Percentiles rank a stretch among this genome's conserved stretches.
Evolutionary conservation across 2,113 vertebrate species (phyloP).

Genomic region (Zeus faber): DNA sequence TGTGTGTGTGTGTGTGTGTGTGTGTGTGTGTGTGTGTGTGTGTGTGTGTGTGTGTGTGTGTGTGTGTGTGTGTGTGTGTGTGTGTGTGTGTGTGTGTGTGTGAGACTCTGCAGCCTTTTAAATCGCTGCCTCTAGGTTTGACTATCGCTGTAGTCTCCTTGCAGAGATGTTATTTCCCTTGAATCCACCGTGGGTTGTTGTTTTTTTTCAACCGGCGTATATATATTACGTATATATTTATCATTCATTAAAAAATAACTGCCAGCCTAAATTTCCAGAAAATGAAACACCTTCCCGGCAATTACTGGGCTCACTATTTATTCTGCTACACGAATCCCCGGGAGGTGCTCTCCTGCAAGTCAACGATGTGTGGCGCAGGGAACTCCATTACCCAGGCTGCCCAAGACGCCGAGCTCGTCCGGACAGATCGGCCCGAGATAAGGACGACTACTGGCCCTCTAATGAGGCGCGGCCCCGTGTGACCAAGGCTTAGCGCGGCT

Average conservation of each 20-base stretch:
- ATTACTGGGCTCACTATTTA: constrained; percentile 34
- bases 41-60: background rate
- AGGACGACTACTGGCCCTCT: background rate
- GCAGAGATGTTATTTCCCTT: no score
- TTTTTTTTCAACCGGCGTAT: background rate
- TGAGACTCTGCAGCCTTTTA: background rate
- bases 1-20: background rate
- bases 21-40: background rate
- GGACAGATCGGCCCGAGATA: constrained; percentile 9
- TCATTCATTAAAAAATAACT: background rate
- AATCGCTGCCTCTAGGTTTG: no score
- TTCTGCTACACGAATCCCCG: no score
- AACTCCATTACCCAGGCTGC: constrained; percentile 18
- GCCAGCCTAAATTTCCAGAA: constrained; percentile 20
- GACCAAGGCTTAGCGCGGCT: constrained; percentile 34
- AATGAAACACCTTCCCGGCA: constrained; percentile 60
- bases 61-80: background rate
- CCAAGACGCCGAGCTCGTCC: constrained; percentile 23
- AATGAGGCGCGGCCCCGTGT: constrained; percentile 20
- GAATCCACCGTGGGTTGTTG: background rate
- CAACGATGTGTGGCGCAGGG: constrained; percentile 31
- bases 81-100: background rate
- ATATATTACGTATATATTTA: background rate
- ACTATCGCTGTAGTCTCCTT: background rate
- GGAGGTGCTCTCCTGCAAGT: constrained; percentile 13